These are phyloP conservation scores for Pelochelys cantorii DNA, from an alignment of 2,797 vertebrate genomes.

Conservation along the genomic window DNA sequence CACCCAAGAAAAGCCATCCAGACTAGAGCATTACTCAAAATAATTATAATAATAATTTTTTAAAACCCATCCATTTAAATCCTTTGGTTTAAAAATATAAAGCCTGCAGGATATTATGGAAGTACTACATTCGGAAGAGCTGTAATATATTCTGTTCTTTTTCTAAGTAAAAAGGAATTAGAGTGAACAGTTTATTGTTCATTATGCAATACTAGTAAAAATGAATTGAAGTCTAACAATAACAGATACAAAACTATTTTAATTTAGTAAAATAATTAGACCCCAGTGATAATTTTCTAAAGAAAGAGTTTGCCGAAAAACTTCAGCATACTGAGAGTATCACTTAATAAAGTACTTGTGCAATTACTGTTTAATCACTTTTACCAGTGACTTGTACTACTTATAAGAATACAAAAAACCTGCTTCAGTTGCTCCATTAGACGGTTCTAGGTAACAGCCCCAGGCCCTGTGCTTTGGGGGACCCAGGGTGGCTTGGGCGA, in stretches of 20 bases:
- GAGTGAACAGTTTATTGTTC: neutral
- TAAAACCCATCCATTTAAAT: conserved; percentile 38
- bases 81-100: neutral
- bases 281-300: neutral
- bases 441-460: too few species aligned
- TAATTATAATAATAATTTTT: conserved; percentile 23
- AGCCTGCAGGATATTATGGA: neutral
- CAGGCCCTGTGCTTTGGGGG: too few species aligned
- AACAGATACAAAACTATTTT: neutral
- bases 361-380: conserved; percentile 10
- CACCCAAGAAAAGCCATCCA: conserved; percentile 31
- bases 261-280: neutral
- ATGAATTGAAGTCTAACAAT: neutral
- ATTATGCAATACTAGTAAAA: neutral
- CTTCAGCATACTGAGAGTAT: neutral
- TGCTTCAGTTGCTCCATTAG: neutral
- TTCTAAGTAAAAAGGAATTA: neutral
- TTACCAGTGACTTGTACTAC: neutral
- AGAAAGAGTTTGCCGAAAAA: conserved; percentile 23
- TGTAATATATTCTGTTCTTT: neutral
- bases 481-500: too few species aligned
- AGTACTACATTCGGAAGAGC: neutral
- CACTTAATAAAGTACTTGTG: neutral
- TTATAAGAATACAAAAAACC: conserved; percentile 5
- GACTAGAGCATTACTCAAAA: conserved; percentile 15